Percentiles rank a stretch among this genome's conserved stretches.
phyloP scores from a whole-genome alignment of 1,140 invertebrate species.

The Propsilocerus akamusi region DNA sequence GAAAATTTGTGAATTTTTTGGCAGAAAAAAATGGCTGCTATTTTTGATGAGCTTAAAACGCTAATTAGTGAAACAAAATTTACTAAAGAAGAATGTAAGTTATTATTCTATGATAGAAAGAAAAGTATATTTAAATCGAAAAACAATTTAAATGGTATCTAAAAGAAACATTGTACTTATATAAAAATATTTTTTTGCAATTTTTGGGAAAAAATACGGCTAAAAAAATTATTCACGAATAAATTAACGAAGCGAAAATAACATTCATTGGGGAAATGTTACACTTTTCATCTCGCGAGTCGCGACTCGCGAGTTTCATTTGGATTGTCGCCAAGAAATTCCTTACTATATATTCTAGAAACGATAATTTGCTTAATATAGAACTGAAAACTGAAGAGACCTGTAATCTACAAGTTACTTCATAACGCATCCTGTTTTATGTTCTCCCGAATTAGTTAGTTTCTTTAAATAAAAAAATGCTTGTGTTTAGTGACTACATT shows the following conservation, averaged over 20 bases:
- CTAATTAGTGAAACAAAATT: neutral
- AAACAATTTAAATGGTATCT: neutral
- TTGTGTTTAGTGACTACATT: too few species aligned
- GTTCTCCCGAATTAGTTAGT: neutral
- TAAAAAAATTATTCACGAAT: neutral
- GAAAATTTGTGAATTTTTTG: neutral
- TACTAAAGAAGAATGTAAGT: conserved; percentile 2
- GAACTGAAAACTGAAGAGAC: neutral
- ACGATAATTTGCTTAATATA: neutral
- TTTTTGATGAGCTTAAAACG: neutral
- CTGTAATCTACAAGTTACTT: neutral
- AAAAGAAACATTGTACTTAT: neutral
- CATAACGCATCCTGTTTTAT: neutral
- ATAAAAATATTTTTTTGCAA: neutral
- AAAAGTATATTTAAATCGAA: too few species aligned
- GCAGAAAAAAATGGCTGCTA: neutral
- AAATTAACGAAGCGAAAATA: neutral
- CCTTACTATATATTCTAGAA: neutral
- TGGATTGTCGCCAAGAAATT: neutral
- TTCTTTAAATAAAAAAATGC: neutral
- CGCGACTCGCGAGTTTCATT: neutral
- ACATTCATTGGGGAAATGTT: too few species aligned
- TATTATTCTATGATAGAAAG: neutral
- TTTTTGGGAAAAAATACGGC: neutral
- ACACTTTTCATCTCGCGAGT: too few species aligned